Evolutionary conservation across 2,888 invertebrate genomes (phyloP).

Genomic region (Lycocerus yunnanus): DNA sequence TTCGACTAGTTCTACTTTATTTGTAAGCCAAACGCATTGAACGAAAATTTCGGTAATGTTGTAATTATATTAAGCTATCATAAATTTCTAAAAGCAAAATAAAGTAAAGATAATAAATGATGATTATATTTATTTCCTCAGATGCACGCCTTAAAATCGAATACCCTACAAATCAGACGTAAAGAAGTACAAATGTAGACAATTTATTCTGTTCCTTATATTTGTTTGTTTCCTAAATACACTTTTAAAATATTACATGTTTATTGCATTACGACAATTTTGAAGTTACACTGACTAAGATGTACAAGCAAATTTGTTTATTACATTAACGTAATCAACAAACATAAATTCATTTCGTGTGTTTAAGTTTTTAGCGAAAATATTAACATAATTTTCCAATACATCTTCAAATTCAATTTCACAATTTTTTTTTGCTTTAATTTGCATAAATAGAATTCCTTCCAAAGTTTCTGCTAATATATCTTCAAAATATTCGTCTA

Average conservation of each 20-base stretch:
- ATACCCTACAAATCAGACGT: conserved; percentile 6
- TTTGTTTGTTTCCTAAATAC: neutral
- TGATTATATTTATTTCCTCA: conserved; percentile 6
- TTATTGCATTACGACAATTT: neutral
- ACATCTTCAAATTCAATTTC: neutral
- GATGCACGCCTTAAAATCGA: neutral
- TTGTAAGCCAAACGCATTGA: neutral
- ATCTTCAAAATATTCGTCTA: neutral
- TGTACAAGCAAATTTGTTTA: neutral
- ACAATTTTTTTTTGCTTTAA: neutral
- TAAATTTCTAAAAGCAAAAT: neutral
- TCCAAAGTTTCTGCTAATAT: neutral
- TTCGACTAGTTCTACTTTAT: neutral
- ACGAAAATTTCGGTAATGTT: neutral
- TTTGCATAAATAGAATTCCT: neutral
- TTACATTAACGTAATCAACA: neutral
- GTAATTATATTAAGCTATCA: neutral
- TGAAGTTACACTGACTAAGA: neutral
- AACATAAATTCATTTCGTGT: neutral
- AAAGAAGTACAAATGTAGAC: conserved; percentile 5
- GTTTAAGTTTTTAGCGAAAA: neutral
- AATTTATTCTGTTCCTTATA: conserved; percentile 9
- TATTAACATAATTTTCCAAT: neutral
- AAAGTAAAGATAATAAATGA: neutral
- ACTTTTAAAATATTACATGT: neutral